Conservation (phyloP, 2,797 vertebrate genomes). For the Mus minutoides region DNA sequence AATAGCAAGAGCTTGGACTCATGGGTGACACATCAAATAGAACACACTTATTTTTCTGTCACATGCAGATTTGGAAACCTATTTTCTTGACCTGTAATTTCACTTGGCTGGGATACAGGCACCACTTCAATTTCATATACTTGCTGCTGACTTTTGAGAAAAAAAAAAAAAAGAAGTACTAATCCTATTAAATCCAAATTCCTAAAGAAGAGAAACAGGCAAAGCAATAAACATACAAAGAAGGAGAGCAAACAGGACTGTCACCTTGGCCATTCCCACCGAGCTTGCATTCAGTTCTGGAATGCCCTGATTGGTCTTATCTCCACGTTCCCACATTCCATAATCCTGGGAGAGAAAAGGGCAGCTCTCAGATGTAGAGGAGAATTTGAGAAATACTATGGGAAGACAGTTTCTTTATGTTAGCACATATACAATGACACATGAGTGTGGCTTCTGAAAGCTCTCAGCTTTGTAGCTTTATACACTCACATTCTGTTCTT, state of each 20-base stretch:
- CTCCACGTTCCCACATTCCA: constrained; percentile 99
- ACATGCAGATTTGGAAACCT: constrained; percentile 44
- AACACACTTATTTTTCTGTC: background rate
- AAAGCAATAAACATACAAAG: constrained; percentile 58
- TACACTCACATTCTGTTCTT: background rate
- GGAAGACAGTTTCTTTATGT: constrained; percentile 46
- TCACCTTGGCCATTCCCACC: constrained; percentile 98
- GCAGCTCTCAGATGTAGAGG: background rate
- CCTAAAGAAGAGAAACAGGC: constrained; percentile 41
- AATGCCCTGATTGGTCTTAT: constrained; percentile 99
- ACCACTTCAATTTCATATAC: constrained; percentile 48
- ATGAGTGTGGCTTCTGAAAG: background rate
- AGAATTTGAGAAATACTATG: background rate
- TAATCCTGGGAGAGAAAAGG: constrained; percentile 91
- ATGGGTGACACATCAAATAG: background rate
- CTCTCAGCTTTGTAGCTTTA: background rate
- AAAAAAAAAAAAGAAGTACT: constrained; percentile 1
- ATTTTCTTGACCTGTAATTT: constrained; percentile 54
- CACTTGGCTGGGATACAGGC: background rate
- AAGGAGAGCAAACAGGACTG: constrained; percentile 62
- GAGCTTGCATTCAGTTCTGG: constrained; percentile 98
- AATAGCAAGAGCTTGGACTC: background rate
- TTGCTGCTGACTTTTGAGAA: constrained; percentile 45
- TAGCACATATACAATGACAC: background rate
- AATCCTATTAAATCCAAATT: constrained; percentile 56